These are phyloP conservation scores for Nematolebias whitei DNA, from an alignment of 2,113 vertebrate genomes.

Conservation along the genomic window DNA sequence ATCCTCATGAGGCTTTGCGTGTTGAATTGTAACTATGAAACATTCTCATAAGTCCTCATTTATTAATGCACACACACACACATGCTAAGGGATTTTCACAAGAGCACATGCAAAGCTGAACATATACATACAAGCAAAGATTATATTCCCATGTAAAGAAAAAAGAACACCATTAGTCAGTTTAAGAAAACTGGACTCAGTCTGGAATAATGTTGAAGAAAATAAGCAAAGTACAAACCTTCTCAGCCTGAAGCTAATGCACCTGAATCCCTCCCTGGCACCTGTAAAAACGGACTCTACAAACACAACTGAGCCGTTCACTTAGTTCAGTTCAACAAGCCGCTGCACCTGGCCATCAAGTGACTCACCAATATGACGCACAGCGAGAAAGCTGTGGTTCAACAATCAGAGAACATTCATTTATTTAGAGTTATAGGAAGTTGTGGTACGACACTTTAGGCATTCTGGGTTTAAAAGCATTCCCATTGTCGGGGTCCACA, in stretches of 20 bases:
- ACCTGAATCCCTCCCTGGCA: constrained; percentile 59
- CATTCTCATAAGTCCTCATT: constrained; percentile 56
- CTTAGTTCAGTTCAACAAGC: constrained; percentile 17
- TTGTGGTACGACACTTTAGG: neutral
- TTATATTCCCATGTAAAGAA: constrained; percentile 8
- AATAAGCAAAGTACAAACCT: constrained; percentile 18
- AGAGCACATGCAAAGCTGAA: constrained; percentile 15
- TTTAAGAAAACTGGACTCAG: constrained; percentile 21
- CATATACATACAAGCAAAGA: constrained; percentile 8
- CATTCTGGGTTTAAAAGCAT: too few species aligned
- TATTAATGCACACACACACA: constrained; percentile 26
- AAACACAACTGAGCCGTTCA: constrained; percentile 38
- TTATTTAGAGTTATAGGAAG: neutral
- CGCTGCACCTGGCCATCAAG: constrained; percentile 5
- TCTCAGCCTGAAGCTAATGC: constrained; percentile 38
- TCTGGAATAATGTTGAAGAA: constrained; percentile 15
- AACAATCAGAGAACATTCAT: neutral
- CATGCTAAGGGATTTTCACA: constrained; percentile 19
- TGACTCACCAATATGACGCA: neutral
- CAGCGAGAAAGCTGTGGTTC: neutral
- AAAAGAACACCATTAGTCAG: constrained; percentile 39
- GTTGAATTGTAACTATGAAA: constrained; percentile 60
- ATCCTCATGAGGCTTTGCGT: constrained; percentile 64
- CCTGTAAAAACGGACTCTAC: neutral
- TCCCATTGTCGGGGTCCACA: too few species aligned